Evolutionary conservation across 2,888 invertebrate species (phyloP), one percentile per base, ranked within the genome.

Genomic region (Steinernema scapterisci): DNA sequence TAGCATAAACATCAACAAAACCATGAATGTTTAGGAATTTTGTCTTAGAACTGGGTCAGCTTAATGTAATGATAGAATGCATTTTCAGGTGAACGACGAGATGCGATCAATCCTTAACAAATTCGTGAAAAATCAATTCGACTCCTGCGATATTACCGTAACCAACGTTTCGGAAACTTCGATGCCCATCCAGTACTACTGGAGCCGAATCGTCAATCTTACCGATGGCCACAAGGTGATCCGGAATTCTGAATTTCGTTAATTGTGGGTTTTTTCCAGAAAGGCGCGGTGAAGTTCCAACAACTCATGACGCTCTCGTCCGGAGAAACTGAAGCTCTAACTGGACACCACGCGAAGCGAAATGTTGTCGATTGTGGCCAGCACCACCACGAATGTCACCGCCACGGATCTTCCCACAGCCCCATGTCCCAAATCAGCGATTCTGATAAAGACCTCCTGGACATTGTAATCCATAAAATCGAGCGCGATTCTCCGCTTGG

Each of bases 211-310:
- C 11, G 80, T 79, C 44, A 46, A 73, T 13, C 48, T 78, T 23
- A 70, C 76, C n/a, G 78, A 78, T 38, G 78, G 79, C 13, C 25
- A 72, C n/a, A 79, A 78, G 71, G 78, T 78, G 43, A 9, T 38
- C 38, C 7, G 16, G 31, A 31, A 5, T 63, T 11, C 54, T 11
- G 5, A 21, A 3, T 9, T 38, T 3, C 38, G 38, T 48, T 48
- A 48, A 3, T 16, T n/a, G 19, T 16, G 48, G n/a, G 48, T n/a
- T 48, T n/a, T n/a, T n/a, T n/a, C n/a, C 63, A 63, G 63, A 63
- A 63, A 9, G 63, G 63, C 23, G 23, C 63, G 7, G 16, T 63
- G 5, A 63, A 63, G 31, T 13, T 63, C 16, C 63, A 63, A 31
- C 63, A 63, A 25, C 31, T 63, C 5, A 63, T 63, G 63, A 63